phyloP scores from a whole-genome alignment of 2,888 invertebrate species.

The Leucozona laternaria region DNA sequence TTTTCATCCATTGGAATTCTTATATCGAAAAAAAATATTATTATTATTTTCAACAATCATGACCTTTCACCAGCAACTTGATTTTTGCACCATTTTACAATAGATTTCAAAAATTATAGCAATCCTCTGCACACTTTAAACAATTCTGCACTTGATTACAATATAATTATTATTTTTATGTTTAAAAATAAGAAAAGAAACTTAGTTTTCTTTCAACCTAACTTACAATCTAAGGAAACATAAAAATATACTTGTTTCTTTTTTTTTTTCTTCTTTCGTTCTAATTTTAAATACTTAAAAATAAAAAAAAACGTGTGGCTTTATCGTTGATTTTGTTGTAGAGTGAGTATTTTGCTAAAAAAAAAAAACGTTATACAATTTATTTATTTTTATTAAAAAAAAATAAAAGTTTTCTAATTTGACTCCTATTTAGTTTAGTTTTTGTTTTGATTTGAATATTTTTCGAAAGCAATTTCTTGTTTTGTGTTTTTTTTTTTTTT shows the following conservation, averaged over 20 bases:
- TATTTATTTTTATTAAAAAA: conserved; percentile 37
- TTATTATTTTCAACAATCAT: neutral
- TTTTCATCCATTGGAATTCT: neutral
- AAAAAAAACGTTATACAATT: conserved; percentile 45
- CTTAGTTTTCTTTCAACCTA: conserved; percentile 49
- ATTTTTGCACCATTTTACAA: conserved; percentile 24
- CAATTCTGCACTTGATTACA: conserved; percentile 37
- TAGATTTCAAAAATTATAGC: conserved; percentile 29
- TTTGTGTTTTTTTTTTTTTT: conserved; percentile 16
- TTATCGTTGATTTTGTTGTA: conserved; percentile 80
- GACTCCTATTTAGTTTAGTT: conserved; percentile 37
- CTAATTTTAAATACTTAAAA: conserved; percentile 66
- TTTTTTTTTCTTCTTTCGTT: conserved; percentile 72
- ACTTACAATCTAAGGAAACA: conserved; percentile 71
- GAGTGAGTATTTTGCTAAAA: conserved; percentile 77
- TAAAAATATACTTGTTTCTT: conserved; percentile 75
- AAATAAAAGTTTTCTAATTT: conserved; percentile 44
- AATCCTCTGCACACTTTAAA: conserved; percentile 54
- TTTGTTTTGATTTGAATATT: conserved; percentile 26
- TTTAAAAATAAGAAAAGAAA: conserved; percentile 42
- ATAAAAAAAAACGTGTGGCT: conserved; percentile 79
- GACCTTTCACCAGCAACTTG: neutral
- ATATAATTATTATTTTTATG: conserved; percentile 21
- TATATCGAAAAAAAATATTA: neutral
- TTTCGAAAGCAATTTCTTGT: conserved; percentile 55